phyloP scores from a whole-genome alignment of 1,140 invertebrate species.

The Macrobrachium nipponense region DNA sequence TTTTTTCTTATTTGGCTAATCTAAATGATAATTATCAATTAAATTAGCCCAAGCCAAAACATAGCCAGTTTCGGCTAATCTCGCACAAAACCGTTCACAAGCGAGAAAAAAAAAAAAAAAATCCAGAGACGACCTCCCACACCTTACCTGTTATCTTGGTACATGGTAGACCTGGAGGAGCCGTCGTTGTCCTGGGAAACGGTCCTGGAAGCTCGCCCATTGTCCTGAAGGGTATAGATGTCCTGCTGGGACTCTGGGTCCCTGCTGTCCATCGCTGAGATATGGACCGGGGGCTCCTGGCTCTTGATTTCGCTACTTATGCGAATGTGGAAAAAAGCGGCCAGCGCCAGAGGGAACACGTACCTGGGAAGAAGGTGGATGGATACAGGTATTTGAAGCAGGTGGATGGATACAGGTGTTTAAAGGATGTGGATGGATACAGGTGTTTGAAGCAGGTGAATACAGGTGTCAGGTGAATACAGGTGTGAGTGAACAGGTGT shows the following conservation, averaged over 20 bases:
- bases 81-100: too few relatives aligned
- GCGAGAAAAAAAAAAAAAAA: too few relatives aligned
- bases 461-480: too few relatives aligned
- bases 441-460: too few relatives aligned
- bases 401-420: neutral
- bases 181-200: constrained; percentile 21
- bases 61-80: neutral
- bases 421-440: too few relatives aligned
- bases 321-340: constrained; percentile 38
- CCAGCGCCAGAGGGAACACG: constrained; percentile 35
- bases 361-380: constrained; percentile 21
- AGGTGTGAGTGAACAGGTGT: too few relatives aligned
- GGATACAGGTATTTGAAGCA: neutral
- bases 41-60: too few relatives aligned
- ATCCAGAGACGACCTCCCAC: too few relatives aligned
- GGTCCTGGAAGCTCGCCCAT: neutral
- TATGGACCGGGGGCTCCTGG: constrained; percentile 9
- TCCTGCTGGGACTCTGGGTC: constrained; percentile 19
- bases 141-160: neutral
- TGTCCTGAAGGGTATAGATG: constrained; percentile 20
- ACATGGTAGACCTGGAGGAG: neutral
- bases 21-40: too few relatives aligned
- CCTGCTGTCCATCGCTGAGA: constrained; percentile 25
- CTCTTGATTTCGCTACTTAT: constrained; percentile 28
- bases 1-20: too few relatives aligned